Percentiles rank a stretch among this genome's conserved stretches.
phyloP scores from a whole-genome alignment of 2,797 vertebrate genomes.

The Aplochiton taeniatus region DNA sequence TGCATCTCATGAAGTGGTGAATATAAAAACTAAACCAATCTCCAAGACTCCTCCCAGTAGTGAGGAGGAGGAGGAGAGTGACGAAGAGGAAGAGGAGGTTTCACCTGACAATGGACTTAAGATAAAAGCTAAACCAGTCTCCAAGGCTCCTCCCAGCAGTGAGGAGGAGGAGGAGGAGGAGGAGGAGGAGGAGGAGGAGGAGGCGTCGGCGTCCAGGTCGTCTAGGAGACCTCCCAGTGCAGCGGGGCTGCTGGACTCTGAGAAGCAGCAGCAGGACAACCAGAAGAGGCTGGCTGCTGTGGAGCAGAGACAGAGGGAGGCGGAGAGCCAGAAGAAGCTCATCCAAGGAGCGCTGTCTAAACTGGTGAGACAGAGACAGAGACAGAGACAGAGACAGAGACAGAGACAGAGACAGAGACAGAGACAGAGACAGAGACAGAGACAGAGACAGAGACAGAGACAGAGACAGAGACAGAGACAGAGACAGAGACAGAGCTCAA shows the following conservation, averaged over 20 bases:
- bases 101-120: no score
- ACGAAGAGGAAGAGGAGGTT: slow-evolving; percentile 8
- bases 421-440: slow-evolving; percentile 45
- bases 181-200: background rate
- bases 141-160: slow-evolving; percentile 23
- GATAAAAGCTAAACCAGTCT: background rate
- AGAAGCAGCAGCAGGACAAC: slow-evolving; percentile 83
- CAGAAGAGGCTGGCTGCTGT: slow-evolving; percentile 87
- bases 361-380: slow-evolving; percentile 74
- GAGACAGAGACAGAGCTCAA: slow-evolving; percentile 49
- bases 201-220: background rate
- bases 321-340: slow-evolving; percentile 82
- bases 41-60: slow-evolving; percentile 23
- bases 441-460: slow-evolving; percentile 49
- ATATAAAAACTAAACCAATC: background rate
- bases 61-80: slow-evolving; percentile 21
- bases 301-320: slow-evolving; percentile 80
- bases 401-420: slow-evolving; percentile 45
- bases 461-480: slow-evolving; percentile 49
- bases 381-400: slow-evolving; percentile 57
- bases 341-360: slow-evolving; percentile 87
- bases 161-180: slow-evolving; percentile 25
- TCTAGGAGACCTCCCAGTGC: background rate
- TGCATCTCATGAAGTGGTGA: no score
- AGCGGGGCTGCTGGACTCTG: slow-evolving; percentile 23